Conservation (phyloP, 2,888 invertebrate species). For the Diarsia mendica region DNA sequence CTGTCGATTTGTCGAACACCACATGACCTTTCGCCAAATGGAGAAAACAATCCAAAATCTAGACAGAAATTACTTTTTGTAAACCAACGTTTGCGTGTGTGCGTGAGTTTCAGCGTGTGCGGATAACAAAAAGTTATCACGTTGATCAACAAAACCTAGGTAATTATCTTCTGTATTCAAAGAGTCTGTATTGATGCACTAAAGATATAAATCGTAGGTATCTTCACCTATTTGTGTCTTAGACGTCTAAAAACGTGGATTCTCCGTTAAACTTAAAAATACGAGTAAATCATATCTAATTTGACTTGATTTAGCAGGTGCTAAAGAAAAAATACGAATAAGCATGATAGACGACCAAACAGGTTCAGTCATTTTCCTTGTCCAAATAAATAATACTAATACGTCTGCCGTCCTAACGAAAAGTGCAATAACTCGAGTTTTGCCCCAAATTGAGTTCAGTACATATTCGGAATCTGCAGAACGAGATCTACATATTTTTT, state of each 20-base stretch:
- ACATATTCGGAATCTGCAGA: too few relatives aligned
- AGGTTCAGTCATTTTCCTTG: constrained; percentile 6
- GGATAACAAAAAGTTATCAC: not conserved
- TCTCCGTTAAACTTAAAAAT: not conserved
- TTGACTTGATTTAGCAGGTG: not conserved
- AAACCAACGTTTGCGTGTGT: not conserved
- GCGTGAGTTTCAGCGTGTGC: not conserved
- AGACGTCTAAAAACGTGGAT: not conserved
- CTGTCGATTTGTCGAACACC: not conserved
- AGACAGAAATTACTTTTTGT: not conserved
- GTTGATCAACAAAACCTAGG: not conserved
- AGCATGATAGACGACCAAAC: constrained; percentile 1
- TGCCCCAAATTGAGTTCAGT: too few relatives aligned
- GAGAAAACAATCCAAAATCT: not conserved
- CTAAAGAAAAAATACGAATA: not conserved
- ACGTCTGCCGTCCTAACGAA: too few relatives aligned
- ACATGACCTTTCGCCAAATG: not conserved
- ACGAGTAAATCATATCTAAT: not conserved
- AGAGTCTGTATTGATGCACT: not conserved
- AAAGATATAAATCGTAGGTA: not conserved
- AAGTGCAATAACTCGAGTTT: too few relatives aligned
- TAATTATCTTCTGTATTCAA: not conserved
- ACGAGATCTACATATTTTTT: too few relatives aligned
- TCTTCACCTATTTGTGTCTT: not conserved
- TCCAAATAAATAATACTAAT: constrained; percentile 1